These are phyloP conservation scores for Chelon auratus DNA, from an alignment of 2,797 vertebrate species.

Conservation along the genomic window DNA sequence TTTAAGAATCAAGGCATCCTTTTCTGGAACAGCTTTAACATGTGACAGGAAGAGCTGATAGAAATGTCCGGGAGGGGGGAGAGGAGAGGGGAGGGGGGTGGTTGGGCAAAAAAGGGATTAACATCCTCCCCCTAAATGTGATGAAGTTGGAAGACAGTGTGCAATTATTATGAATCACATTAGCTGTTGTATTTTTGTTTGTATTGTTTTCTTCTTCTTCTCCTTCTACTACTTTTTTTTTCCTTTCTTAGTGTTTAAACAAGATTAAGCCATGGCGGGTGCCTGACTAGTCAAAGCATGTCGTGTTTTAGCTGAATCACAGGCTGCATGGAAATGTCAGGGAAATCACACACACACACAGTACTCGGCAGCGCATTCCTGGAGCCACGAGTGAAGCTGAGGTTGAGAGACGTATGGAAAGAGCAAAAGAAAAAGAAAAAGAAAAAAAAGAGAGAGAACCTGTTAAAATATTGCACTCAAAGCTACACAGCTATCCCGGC, in stretches of 20 bases:
- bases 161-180: conserved; percentile 62
- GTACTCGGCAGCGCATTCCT: conserved; percentile 70
- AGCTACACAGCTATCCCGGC: conserved; percentile 80
- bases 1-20: conserved; percentile 39
- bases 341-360: conserved; percentile 62
- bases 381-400: conserved; percentile 60
- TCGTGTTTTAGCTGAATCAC: conserved; percentile 78
- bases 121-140: conserved; percentile 40
- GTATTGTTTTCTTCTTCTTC: conserved; percentile 15
- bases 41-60: conserved; percentile 35
- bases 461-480: conserved; percentile 87
- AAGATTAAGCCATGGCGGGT: conserved; percentile 62
- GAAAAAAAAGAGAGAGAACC: conserved; percentile 58
- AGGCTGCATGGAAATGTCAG: conserved; percentile 74
- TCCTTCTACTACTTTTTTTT: conserved; percentile 13
- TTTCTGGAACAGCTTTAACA: conserved; percentile 37
- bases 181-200: conserved; percentile 50
- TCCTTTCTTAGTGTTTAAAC: conserved; percentile 59
- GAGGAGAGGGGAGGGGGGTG: background rate
- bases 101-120: conserved; percentile 40
- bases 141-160: conserved; percentile 65
- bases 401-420: conserved; percentile 65
- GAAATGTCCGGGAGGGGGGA: conserved; percentile 8
- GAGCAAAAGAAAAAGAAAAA: conserved; percentile 16
- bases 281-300: conserved; percentile 82